Evolutionary conservation across 2,113 vertebrate species (phyloP).

Genomic region (Pandion haliaetus): DNA sequence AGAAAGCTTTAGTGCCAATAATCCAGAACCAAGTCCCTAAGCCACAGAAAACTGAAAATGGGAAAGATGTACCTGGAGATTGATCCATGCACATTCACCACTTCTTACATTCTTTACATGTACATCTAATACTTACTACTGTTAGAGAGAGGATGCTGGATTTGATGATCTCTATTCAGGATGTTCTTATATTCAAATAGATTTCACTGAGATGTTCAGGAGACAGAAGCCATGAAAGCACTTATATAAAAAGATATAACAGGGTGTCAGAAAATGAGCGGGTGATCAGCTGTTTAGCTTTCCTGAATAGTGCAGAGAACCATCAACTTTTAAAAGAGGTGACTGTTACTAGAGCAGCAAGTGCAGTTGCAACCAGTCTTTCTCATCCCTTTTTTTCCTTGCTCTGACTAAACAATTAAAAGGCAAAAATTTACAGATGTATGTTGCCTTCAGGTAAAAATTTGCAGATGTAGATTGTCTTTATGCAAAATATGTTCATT

Average conservation of each 20-base stretch:
- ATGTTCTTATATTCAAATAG: not conserved
- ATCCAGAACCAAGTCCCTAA: not conserved
- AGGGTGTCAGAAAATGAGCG: not conserved
- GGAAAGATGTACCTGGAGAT: not conserved
- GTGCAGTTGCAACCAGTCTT: not conserved
- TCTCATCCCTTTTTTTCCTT: not conserved
- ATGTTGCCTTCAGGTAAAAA: not conserved
- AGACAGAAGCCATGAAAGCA: not conserved
- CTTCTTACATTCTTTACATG: not conserved
- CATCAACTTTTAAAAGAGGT: not conserved
- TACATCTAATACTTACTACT: not conserved
- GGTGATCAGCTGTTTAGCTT: not conserved
- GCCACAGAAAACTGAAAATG: not conserved
- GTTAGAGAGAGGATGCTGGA: not conserved
- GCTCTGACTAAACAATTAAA: not conserved
- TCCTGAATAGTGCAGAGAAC: not conserved
- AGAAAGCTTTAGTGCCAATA: not conserved
- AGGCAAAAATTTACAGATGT: not conserved
- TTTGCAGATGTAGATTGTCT: not conserved
- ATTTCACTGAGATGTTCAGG: not conserved
- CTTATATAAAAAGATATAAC: not conserved
- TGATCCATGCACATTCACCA: not conserved
- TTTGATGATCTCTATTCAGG: not conserved
- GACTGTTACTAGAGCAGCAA: not conserved
- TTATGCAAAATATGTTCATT: not conserved